Percentiles rank a stretch among this genome's conserved stretches.
Evolutionary conservation across 2,113 vertebrate species (phyloP).

Genomic region (Brienomyrus brachyistius): DNA sequence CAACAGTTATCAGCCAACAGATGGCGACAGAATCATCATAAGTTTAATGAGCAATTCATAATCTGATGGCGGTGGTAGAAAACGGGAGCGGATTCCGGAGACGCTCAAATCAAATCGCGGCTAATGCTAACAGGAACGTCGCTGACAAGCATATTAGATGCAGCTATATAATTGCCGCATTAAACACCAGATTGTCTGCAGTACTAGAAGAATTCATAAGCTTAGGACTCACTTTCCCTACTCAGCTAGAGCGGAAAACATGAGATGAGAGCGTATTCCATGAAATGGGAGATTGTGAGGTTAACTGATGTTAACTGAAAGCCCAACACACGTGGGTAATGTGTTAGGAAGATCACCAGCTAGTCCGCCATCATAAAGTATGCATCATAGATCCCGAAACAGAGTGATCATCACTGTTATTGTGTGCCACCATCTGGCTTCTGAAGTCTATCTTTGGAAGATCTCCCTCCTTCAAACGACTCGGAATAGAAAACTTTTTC

Average conservation of each 20-base stretch:
- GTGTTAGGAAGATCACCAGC: not conserved
- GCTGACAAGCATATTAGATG: not conserved
- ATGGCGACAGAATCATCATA: slow-evolving; percentile 11
- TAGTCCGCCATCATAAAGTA: not conserved
- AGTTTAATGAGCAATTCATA: not conserved
- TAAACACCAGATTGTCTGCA: not conserved
- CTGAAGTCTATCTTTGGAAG: not conserved
- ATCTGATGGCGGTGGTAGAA: not conserved
- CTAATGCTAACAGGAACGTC: not conserved
- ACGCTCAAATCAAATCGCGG: not conserved
- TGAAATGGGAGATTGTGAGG: not conserved
- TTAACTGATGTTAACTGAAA: not conserved
- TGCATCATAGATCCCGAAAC: not conserved
- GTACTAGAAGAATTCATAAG: not conserved
- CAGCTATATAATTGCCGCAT: not conserved
- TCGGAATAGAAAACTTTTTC: not conserved
- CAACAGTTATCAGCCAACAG: slow-evolving; percentile 4
- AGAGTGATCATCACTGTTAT: too few relatives aligned
- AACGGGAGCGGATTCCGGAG: not conserved
- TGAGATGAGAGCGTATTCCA: not conserved
- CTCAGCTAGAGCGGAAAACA: not conserved
- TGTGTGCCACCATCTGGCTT: not conserved
- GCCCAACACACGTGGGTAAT: too few relatives aligned
- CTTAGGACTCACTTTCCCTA: not conserved
- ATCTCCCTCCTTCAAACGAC: not conserved